Evolutionary conservation across 2,113 vertebrate genomes (phyloP), one percentile per base, ranked within the genome.

Genomic region (Orcinus orca): DNA sequence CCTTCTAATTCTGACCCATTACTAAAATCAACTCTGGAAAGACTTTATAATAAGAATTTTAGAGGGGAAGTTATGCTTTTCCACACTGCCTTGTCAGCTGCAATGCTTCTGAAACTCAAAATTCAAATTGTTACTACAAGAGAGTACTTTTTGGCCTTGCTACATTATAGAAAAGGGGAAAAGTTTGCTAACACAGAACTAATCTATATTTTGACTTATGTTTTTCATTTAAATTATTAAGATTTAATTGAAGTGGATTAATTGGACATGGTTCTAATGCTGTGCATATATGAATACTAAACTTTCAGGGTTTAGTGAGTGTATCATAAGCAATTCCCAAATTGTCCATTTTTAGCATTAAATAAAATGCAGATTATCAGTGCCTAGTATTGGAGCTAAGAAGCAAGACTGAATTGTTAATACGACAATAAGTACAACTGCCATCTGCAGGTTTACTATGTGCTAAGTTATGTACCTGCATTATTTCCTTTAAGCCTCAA

Each of bases 1-100:
- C 5, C 71, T 93, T 94, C 83, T 97, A 76, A 87, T 96, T 97
- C 88, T 65, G 81, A 96, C 38, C 88, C 6, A 41, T 50, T 31
- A 26, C 36, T 79, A 17, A 97, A 93, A 96, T 89, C n/a, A 89
- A 58, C 60, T 90, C 55, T 58, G 79, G 84, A 93, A 96, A 90
- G 38, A 76, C 58, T 88, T 96, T 41, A 88, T 62, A 65, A 80
- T 79, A 95, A 63, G 86, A 82, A 73, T 70, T 90, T 96, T 76
- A 65, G 70, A 50, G 44, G 63, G 38, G 81, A 95, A 92, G 25
- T 73, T 88, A 63, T 62, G 47, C 29, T 90, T 91, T 93, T 92
- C 33, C 93, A 21, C 8, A 38, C 38, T 44, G 65, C 31, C n/a
- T 50, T 92, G 58, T 47, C 50, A 85, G 53, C 21, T 85, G 74